Evolutionary conservation across 2,888 invertebrate species (phyloP).

Genomic region (Apotomis capreana): DNA sequence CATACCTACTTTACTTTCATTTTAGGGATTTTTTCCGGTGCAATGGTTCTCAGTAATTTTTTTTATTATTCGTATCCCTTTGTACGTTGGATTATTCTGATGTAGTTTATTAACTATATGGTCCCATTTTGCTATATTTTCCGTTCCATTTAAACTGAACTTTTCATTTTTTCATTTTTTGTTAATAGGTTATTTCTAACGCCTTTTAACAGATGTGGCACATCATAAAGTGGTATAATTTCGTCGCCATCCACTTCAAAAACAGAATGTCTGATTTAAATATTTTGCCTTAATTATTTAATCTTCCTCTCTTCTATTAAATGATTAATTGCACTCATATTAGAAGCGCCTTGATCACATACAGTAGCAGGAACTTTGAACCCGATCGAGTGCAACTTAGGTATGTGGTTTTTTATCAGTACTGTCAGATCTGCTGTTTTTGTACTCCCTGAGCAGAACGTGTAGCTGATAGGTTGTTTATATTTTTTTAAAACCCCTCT

Average conservation of each 20-base stretch:
- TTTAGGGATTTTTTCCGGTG: conserved; percentile 45
- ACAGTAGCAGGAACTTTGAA: no score
- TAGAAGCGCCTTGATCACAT: no score
- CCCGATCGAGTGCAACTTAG: no score
- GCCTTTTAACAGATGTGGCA: not conserved
- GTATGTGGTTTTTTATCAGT: not conserved
- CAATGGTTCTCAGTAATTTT: conserved; percentile 49
- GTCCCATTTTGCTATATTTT: conserved; percentile 49
- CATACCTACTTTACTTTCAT: conserved; percentile 49
- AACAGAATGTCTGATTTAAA: no score
- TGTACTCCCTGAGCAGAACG: conserved; percentile 43
- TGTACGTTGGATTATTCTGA: conserved; percentile 46
- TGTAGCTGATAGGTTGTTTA: conserved; percentile 34
- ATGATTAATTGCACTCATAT: no score
- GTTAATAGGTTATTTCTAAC: conserved; percentile 11
- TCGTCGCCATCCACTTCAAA: not conserved
- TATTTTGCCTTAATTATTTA: no score
- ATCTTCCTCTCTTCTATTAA: no score
- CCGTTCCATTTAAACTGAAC: conserved; percentile 29
- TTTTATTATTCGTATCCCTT: conserved; percentile 46
- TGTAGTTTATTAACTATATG: conserved; percentile 43
- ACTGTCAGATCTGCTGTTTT: conserved; percentile 3
- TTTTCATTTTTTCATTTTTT: conserved; percentile 45
- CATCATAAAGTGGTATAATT: not conserved
- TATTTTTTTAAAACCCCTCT: conserved; percentile 42